Base-by-base conservation (phyloP, 2,113 vertebrate species). In the Pterocles orientalis region DNA sequence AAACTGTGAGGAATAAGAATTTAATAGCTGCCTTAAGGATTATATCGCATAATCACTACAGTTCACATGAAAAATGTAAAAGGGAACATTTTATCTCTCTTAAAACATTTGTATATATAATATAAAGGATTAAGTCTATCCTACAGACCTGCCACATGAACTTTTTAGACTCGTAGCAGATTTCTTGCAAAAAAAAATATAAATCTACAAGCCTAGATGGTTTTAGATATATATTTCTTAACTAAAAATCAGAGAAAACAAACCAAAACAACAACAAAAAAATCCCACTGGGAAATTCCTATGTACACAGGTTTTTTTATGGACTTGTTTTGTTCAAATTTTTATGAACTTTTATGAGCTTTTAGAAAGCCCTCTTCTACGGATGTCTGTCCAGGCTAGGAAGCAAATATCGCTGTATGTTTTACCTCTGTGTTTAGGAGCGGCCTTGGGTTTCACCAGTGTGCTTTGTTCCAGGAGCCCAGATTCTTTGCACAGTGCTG, bases 401-500 rank as follows among this genome's bases (percentile, higher is more conserved):
- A n/a, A 77, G 48, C 26, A 60, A 71, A 25, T 23, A 6, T 4
- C 12, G 33, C 70, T 9, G 8, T 24, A 7, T 15, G 54, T 57
- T 72, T 78, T 78, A 69, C 26, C 20, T 53, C 29, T 0, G 2
- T 4, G 85, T 82, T 58, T 57, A 56, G 61, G 66, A 86, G 48
- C 3, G 1, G 60, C 39, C 62, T 72, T 72, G 69, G 19, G 34
- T 86, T 92, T 71, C 86, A 87, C 45, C 54, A 2, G 8, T 47
- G 39, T 9, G 72, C 60, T 94, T 90, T 81, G 53, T 82, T 91
- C 16, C 86, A 98, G 98, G 97, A 82, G 97, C 96, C 19, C 97
- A 97, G 94, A 77, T 88, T 69, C 93, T 97, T 14, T 96, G 97
- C 77, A 98, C 97, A 0, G 88, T 98, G 95, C 97, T 98, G 77